These are phyloP conservation scores for Blastobasis lacticolella DNA, from an alignment of 2,888 invertebrate genomes.

Conservation along the genomic window DNA sequence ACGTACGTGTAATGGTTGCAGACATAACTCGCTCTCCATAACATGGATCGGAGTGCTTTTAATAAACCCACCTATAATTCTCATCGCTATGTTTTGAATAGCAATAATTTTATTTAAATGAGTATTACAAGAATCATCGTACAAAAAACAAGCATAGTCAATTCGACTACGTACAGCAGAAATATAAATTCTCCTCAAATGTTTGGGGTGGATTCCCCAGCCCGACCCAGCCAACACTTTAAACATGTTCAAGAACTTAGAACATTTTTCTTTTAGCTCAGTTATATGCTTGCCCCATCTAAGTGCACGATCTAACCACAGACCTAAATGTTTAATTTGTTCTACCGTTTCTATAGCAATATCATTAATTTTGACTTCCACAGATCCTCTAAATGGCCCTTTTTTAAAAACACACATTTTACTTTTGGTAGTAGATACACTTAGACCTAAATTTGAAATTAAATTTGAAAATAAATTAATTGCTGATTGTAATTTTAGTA, in stretches of 20 bases:
- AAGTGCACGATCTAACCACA: constrained; percentile 20
- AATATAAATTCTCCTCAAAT: constrained; percentile 16
- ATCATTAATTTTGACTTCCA: constrained; percentile 8
- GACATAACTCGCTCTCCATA: too few relatives aligned
- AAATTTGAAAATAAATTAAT: background rate
- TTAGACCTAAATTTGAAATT: constrained; percentile 7
- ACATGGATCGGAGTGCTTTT: background rate
- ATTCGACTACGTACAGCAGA: too few relatives aligned
- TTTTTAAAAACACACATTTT: constrained; percentile 18
- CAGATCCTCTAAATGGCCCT: constrained; percentile 1
- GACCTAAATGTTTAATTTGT: constrained; percentile 18
- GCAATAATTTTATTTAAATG: too few relatives aligned
- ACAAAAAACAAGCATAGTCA: too few relatives aligned
- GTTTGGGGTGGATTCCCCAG: constrained; percentile 22
- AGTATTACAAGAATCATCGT: too few relatives aligned
- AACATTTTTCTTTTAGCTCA: constrained; percentile 11
- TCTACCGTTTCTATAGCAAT: constrained; percentile 4
- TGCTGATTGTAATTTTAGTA: background rate
- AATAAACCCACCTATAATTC: constrained; percentile 15
- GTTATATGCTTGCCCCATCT: constrained; percentile 21
- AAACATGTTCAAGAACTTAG: constrained; percentile 17
- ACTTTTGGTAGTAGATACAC: constrained; percentile 15
- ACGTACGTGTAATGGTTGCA: too few relatives aligned
- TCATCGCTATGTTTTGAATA: constrained; percentile 14
- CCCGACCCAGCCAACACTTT: constrained; percentile 18